Evolutionary conservation across 1,140 invertebrate genomes (phyloP), one percentile per base, ranked within the genome.

Genomic region (Leptonema lineaticorne): DNA sequence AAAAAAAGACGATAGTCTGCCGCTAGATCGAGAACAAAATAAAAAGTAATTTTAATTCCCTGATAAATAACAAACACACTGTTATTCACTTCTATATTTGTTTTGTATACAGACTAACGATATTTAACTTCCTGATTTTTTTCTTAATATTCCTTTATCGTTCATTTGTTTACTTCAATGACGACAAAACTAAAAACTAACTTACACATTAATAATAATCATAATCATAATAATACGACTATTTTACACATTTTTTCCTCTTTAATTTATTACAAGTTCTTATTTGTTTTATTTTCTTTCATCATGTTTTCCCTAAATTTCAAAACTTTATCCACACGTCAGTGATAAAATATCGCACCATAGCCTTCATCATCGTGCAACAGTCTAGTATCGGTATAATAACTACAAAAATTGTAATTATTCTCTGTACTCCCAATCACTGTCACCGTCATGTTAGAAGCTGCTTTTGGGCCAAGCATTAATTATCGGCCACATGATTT

Each of bases 201-300:
- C 62, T 64, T 64, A 64, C 20, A 64, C 62, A 64, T 64, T 64
- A 64, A 64, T 33, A n/a, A n/a, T n/a, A n/a, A n/a, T n/a, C n/a
- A n/a, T n/a, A n/a, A n/a, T n/a, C n/a, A n/a, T n/a, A n/a, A n/a
- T n/a, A 64, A 64, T 64, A 64, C 33, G 37, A 37, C 41, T 62
- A 62, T 62, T 62, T 62, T 62, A 62, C 59, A 62, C 29, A 33
- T 62, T 62, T 62, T 26, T 24, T 45, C 41, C n/a, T n/a, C n/a
- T n/a, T n/a, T n/a, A n/a, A 37, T 50, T 50, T 50, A 6, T n/a
- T 18, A 11, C 46, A 8, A 8, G 8, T 50, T 16, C 6, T 50
- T 20, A 50, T 11, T 50, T 50, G 46, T 50, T 8, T 50, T 20
- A 20, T 9, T n/a, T n/a, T 7, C n/a, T 37, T 37, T 37, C n/a